These are phyloP conservation scores for Camelus bactrianus DNA, from an alignment of 2,113 vertebrate genomes.

Conservation along the genomic window DNA sequence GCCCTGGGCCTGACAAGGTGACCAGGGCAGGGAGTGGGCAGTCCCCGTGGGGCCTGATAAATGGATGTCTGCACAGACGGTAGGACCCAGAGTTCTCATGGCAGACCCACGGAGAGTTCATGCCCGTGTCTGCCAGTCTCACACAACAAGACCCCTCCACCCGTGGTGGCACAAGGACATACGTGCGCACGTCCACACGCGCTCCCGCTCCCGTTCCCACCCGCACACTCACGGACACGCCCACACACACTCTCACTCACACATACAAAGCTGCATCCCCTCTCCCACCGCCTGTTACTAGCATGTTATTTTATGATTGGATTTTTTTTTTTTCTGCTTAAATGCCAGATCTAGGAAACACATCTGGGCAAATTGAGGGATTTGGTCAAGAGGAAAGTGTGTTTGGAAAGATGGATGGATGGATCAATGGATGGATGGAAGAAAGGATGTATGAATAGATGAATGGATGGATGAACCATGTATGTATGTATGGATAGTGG, in stretches of 20 bases:
- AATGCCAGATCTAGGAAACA: not conserved
- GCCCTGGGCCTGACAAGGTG: accelerated
- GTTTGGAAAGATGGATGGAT: not conserved
- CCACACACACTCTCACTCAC: no score
- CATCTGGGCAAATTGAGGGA: accelerated
- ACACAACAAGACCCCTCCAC: accelerated
- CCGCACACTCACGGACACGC: no score
- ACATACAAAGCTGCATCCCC: not conserved
- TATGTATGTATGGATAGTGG: not conserved
- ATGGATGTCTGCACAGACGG: accelerated
- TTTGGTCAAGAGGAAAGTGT: not conserved
- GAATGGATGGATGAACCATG: not conserved
- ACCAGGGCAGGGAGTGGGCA: accelerated
- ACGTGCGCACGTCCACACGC: no score
- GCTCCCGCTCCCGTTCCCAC: not conserved
- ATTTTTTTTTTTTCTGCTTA: not conserved
- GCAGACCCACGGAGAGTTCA: not conserved
- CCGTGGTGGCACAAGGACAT: accelerated
- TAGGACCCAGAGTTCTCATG: not conserved
- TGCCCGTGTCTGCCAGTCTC: accelerated
- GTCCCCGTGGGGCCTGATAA: accelerated
- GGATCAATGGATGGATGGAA: not conserved
- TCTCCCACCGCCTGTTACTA: accelerated
- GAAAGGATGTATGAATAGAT: not conserved
- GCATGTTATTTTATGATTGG: not conserved